Percentiles rank a stretch among this genome's conserved stretches.
phyloP scores from a whole-genome alignment of 2,113 vertebrate genomes.

The Glareola pratincola region DNA sequence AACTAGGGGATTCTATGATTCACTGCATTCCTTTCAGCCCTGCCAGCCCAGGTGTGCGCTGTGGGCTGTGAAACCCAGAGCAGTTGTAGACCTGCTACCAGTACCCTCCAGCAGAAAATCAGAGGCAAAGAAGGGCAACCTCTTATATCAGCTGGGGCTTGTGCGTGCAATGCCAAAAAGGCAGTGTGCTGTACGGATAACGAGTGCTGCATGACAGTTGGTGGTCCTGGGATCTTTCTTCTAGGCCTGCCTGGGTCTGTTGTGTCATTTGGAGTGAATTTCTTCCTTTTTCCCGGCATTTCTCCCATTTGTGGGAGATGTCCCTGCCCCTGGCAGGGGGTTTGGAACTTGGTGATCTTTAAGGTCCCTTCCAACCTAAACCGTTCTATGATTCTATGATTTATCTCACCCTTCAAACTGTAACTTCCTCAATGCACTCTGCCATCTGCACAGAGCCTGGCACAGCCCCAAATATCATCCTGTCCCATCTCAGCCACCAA shows the following conservation, averaged over 20 bases:
- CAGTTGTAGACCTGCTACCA: rapidly evolving
- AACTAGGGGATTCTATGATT: no score
- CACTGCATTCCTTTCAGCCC: background rate
- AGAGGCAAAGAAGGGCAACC: background rate
- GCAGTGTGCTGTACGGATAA: rapidly evolving
- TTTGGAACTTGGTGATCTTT: background rate
- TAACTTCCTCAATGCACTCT: background rate
- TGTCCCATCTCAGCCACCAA: background rate
- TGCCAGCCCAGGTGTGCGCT: background rate
- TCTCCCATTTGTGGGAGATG: background rate
- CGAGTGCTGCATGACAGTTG: rapidly evolving
- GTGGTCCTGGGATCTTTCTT: background rate
- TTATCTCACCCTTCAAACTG: background rate
- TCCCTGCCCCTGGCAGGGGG: background rate
- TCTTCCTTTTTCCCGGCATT: background rate
- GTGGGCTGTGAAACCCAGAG: background rate
- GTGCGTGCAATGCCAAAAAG: background rate
- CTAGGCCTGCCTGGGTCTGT: background rate
- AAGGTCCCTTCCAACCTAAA: background rate
- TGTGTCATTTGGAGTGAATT: background rate
- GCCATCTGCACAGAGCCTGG: background rate
- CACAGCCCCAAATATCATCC: background rate
- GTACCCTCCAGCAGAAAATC: background rate
- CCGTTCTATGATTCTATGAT: background rate
- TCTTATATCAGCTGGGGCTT: rapidly evolving